Evolutionary conservation across 2,888 invertebrate genomes (phyloP).

Genomic region (Meta bourneti): DNA sequence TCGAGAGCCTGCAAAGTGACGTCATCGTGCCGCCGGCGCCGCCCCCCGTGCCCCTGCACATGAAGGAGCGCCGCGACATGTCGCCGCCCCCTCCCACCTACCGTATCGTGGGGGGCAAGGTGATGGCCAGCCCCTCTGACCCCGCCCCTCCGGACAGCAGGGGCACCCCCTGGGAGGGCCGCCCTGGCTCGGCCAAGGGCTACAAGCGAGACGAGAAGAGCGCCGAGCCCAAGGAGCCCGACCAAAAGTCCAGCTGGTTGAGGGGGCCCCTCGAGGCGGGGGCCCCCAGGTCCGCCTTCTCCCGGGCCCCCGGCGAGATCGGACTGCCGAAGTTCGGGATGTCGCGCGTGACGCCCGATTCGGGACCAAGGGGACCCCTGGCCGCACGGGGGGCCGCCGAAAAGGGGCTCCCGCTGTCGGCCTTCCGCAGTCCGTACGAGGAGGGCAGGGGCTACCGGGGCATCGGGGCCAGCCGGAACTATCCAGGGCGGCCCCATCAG

Average conservation of each 20-base stretch:
- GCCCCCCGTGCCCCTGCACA: constrained; percentile 75
- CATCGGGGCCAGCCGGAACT: constrained; percentile 17
- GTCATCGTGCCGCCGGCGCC: constrained; percentile 78
- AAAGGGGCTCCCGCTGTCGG: constrained; percentile 48
- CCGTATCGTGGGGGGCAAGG: constrained; percentile 54
- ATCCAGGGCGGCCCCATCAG: constrained; percentile 14
- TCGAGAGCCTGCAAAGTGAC: constrained; percentile 73
- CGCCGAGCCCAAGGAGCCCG: constrained; percentile 10
- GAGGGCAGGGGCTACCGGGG: background rate
- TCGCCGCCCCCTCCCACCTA: constrained; percentile 51
- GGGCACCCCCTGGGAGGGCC: constrained; percentile 6
- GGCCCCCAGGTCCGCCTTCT: constrained; percentile 40
- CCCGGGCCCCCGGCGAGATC: constrained; percentile 32
- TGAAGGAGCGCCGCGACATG: constrained; percentile 39
- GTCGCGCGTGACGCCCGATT: constrained; percentile 66
- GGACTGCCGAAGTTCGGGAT: constrained; percentile 62
- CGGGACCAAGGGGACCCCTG: constrained; percentile 22
- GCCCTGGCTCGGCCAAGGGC: constrained; percentile 13
- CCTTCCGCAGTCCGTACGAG: constrained; percentile 46
- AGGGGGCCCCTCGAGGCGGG: constrained; percentile 70
- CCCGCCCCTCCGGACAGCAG: constrained; percentile 24
- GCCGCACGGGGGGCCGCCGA: background rate
- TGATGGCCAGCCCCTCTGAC: constrained; percentile 16
- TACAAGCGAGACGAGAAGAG: background rate
- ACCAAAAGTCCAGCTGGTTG: constrained; percentile 38